These are phyloP conservation scores for Stictonetta naevosa DNA, from an alignment of 2,113 vertebrate species.

Conservation along the genomic window DNA sequence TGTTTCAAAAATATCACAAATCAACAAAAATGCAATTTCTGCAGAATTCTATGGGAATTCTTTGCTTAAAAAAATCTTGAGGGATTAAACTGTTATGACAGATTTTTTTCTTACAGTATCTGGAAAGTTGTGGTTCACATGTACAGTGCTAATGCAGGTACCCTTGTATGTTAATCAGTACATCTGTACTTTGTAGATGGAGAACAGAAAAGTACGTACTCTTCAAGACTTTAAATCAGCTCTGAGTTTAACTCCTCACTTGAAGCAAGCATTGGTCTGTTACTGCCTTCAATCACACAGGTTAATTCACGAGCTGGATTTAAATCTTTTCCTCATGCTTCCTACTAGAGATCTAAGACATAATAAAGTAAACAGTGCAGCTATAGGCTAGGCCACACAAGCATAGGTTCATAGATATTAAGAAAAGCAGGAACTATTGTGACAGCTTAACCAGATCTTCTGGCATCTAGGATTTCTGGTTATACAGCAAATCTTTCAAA, in stretches of 20 bases:
- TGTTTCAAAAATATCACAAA: neutral
- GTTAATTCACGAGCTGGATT: neutral
- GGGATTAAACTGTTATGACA: neutral
- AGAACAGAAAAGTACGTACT: neutral
- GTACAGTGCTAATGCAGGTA: neutral
- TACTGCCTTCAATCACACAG: neutral
- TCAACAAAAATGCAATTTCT: neutral
- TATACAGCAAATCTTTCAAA: neutral
- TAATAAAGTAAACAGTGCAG: neutral
- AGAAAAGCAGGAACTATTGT: neutral
- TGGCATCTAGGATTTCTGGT: neutral
- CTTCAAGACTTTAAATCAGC: neutral
- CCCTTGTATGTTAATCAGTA: neutral
- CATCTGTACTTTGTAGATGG: neutral
- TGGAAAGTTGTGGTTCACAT: neutral
- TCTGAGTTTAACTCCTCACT: neutral
- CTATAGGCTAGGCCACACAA: neutral
- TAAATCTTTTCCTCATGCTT: neutral
- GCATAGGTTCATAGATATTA: rapidly evolving
- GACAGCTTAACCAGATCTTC: neutral
- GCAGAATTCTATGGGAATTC: neutral
- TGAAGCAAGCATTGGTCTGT: neutral
- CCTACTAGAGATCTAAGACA: neutral
- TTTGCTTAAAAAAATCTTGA: neutral
- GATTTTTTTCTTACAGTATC: neutral